Percentiles rank a stretch among this genome's conserved stretches.
Evolutionary conservation across 2,113 vertebrate genomes (phyloP).

Genomic region (Xenopus laevis): DNA sequence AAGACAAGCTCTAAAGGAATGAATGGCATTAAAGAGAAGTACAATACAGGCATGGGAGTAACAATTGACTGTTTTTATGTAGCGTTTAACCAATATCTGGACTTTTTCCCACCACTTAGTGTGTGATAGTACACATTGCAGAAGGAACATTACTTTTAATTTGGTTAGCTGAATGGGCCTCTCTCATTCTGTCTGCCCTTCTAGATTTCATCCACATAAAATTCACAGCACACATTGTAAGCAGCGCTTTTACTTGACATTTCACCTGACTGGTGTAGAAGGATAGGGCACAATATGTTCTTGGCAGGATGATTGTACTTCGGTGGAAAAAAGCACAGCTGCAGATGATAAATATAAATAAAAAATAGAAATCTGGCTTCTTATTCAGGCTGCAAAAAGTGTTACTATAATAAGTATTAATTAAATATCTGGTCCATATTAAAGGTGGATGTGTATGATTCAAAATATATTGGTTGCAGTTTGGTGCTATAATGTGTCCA

Average conservation of each 20-base stretch:
- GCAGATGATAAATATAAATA: neutral
- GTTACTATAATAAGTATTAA: too few species aligned
- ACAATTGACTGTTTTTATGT: neutral
- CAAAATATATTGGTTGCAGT: too few species aligned
- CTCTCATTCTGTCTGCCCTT: neutral
- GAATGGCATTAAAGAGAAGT: neutral
- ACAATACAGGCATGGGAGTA: neutral
- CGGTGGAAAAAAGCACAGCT: neutral
- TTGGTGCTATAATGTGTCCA: too few species aligned
- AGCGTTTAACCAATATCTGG: neutral
- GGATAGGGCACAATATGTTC: neutral
- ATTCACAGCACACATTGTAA: neutral
- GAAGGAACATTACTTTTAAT: conserved; percentile 5
- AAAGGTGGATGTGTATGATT: too few species aligned
- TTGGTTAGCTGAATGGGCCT: neutral
- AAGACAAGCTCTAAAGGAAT: neutral
- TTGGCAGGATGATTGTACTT: neutral
- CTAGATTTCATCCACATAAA: neutral
- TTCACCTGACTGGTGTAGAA: neutral
- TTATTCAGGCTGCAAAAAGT: too few species aligned
- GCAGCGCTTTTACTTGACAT: neutral
- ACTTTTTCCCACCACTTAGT: neutral
- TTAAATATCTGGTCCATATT: too few species aligned
- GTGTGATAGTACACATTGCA: neutral
- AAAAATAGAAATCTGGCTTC: too few species aligned